These are phyloP conservation scores for Camponotus pennsylvanicus DNA, from an alignment of 1,140 invertebrate species.

Conservation along the genomic window DNA sequence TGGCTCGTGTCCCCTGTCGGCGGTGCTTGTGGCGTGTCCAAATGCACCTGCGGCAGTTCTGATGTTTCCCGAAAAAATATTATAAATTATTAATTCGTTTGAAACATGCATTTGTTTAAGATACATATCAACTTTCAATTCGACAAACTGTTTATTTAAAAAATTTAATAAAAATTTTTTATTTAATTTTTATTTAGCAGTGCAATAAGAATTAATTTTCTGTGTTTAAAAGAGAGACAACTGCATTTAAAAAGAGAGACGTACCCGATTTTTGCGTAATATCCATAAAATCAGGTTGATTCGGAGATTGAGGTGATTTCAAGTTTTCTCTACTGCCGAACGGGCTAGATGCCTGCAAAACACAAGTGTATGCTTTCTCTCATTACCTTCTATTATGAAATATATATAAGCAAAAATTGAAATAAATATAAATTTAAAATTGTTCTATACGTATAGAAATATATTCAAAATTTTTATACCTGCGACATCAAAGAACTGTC, in stretches of 20 bases:
- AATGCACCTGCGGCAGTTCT: slow-evolving; percentile 86
- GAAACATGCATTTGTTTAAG: background rate
- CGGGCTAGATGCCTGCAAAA: slow-evolving; percentile 89
- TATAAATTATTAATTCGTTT: background rate
- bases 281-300: slow-evolving; percentile 85
- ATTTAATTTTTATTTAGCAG: background rate
- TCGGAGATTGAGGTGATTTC: slow-evolving; percentile 88
- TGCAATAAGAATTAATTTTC: background rate
- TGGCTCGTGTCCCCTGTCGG: slow-evolving; percentile 87
- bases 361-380: background rate
- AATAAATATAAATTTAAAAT: slow-evolving; percentile 19
- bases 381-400: slow-evolving; percentile 15
- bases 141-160: background rate
- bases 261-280: slow-evolving; percentile 81
- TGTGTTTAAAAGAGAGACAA: too few relatives aligned
- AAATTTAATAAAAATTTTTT: background rate
- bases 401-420: background rate
- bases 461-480: slow-evolving; percentile 74
- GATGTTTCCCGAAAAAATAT: slow-evolving; percentile 36
- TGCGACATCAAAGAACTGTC: slow-evolving; percentile 87
- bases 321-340: slow-evolving; percentile 93
- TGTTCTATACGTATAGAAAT: background rate
- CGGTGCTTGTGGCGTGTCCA: slow-evolving; percentile 81
- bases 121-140: background rate
- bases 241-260: background rate